phyloP scores from a whole-genome alignment of 2,888 invertebrate species.

The Blomia tropicalis region DNA sequence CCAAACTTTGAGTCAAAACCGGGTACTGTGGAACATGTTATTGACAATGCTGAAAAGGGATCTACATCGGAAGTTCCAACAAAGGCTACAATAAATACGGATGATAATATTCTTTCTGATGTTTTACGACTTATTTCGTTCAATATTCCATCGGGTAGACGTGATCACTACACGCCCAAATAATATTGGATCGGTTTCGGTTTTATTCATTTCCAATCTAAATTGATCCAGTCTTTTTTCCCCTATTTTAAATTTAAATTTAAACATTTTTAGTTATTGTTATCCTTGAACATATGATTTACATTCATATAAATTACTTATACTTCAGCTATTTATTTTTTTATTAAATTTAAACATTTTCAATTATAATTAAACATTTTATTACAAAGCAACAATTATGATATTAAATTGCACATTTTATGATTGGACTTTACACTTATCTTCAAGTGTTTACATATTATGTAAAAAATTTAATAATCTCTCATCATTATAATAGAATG shows the following conservation, averaged over 20 bases:
- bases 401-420: too few relatives aligned
- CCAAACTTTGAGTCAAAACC: background rate
- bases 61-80: background rate
- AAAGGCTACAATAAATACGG: background rate
- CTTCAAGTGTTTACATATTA: too few relatives aligned
- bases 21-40: background rate
- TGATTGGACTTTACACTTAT: too few relatives aligned
- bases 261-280: background rate
- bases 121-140: slow-evolving; percentile 17
- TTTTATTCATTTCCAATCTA: background rate
- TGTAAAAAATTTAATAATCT: too few relatives aligned
- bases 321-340: too few relatives aligned
- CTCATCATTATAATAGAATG: too few relatives aligned
- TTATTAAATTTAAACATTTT: too few relatives aligned
- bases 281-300: too few relatives aligned
- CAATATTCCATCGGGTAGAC: slow-evolving; percentile 5
- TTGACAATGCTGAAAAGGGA: background rate
- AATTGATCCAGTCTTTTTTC: background rate
- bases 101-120: slow-evolving; percentile 15
- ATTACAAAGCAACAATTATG: too few relatives aligned
- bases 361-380: too few relatives aligned
- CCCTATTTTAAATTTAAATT: background rate
- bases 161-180: background rate
- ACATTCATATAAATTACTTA: too few relatives aligned
- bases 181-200: background rate